Base-by-base conservation (phyloP, 2,888 invertebrate genomes). In the Chelonus formosanus region DNA sequence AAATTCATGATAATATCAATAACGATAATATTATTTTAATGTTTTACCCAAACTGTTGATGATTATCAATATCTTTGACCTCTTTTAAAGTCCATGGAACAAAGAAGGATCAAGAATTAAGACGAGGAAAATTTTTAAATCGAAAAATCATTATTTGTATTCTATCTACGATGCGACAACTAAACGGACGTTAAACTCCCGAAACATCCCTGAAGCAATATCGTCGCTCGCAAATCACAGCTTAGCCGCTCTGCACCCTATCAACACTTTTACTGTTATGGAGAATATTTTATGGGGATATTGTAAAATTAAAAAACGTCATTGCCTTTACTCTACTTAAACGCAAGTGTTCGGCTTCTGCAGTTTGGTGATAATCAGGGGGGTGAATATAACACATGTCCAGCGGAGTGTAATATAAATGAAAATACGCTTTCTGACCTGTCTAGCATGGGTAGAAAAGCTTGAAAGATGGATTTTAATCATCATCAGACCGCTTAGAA, bases 231-330 rank as follows among this genome's bases (percentile, higher is more conserved):
- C 82, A 82, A 82, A 82, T 82, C 82, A 82, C 78, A 74, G 80
- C 81, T 82, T 80, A 82, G 78, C 74, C 74, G 64, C 62, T 58
- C 45, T 40, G 48, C 48, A 50, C 70, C 74, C 74, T 67, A 66
- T 72, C 52, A 73, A 79, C 75, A 78, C 78, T 80, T 80, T 80
- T 78, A 80, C 78, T 75, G 78, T 79, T 80, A 79, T 77, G 74
- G 74, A 75, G 76, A 78, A 81, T 80, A 81, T 81, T 82, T 82
- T 81, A 82, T 79, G 79, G 79, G 76, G 80, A 80, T 80, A 80
- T 76, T 81, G 80, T 81, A 80, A 81, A 82, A 82, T 82, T 82
- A 82, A 82, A 82, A 82, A 78, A 75, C 73, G 71, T 71, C 76
- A 71, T 70, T 73, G 68, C 59, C 73, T 77, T 75, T 52, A 68